Evolutionary conservation across 1,140 invertebrate species (phyloP), one percentile per base, ranked within the genome.

Genomic region (Asbolus verrucosus): DNA sequence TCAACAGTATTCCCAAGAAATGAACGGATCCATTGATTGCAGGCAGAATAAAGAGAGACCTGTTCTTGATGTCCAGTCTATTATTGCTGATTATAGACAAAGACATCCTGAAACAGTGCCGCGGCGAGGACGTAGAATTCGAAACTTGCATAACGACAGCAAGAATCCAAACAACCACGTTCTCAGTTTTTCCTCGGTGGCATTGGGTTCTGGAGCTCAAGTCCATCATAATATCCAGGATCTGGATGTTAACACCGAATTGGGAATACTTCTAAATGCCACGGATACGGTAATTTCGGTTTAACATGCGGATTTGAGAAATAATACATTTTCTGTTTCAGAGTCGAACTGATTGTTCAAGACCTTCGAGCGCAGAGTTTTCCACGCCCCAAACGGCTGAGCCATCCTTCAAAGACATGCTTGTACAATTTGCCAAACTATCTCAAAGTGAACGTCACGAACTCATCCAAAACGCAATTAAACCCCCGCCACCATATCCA

Each of bases 51-150:
- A 90, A 14, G 90, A 93, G 75, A 90, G 92, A 0, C 87, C 90
- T 0, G 90, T 90, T 18, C 86, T 93, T 39, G 91, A 93, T 79
- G 92, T 94, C 6, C 87, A 91, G 76, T 90, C 92, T 2, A 90
- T 94, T 59, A 94, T 94, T 76, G 92, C 91, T 0, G 91, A 93
- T 80, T 92, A 93, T 76, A 85, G 91, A 68, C 88, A 91, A 41
- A 83, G 88, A 69, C 89, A 92, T 80, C 90, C 90, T 0, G 89
- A 91, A 72, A 82, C 85, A 5, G 88, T 90, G 0, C 90, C 90
- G 0, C 78, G 89, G 71, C 84, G 90, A 78, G 87, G 88, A 1
- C 81, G 87, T 27, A 76, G 88, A 30, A 85, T 88, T 79, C 85
- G 87, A 74, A 82, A 83, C 4, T 67, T 83, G 8, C 65, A 73